Evolutionary conservation across 2,888 invertebrate genomes (phyloP).

Genomic region (Cenopis cana): DNA sequence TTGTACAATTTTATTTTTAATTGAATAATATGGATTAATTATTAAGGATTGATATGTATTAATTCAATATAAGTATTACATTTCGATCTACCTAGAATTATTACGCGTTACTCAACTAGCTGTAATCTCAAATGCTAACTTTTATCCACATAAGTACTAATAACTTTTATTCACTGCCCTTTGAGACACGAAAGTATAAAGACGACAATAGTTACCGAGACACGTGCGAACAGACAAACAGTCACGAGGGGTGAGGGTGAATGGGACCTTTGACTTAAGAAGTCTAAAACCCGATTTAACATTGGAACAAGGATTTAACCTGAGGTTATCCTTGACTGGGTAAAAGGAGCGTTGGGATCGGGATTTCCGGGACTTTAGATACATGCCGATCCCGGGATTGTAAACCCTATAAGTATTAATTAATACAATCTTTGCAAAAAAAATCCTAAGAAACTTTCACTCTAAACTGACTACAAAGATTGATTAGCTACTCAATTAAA

Average conservation of each 20-base stretch:
- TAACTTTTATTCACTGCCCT: constrained; percentile 41
- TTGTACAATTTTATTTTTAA: too few relatives aligned
- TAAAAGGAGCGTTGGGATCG: too few relatives aligned
- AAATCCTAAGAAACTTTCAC: neutral
- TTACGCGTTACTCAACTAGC: too few relatives aligned
- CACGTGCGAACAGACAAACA: constrained; percentile 52
- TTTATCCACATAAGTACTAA: constrained; percentile 10
- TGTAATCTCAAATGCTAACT: constrained; percentile 1
- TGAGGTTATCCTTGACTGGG: too few relatives aligned
- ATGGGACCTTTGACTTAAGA: constrained; percentile 11
- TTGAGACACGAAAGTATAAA: constrained; percentile 44
- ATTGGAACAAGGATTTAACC: too few relatives aligned
- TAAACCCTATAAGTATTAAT: too few relatives aligned
- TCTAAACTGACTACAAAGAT: constrained; percentile 6
- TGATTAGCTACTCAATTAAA: neutral
- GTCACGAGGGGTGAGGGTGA: constrained; percentile 47
- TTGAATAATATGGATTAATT: too few relatives aligned
- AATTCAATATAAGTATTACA: too few relatives aligned
- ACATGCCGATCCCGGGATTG: too few relatives aligned
- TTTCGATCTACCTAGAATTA: too few relatives aligned
- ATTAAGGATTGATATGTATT: too few relatives aligned
- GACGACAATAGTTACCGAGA: constrained; percentile 46
- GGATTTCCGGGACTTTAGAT: too few relatives aligned
- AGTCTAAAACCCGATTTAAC: neutral
- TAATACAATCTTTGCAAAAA: neutral